Conservation (phyloP, 2,888 invertebrate genomes). For the Tetragonisca angustula region DNA sequence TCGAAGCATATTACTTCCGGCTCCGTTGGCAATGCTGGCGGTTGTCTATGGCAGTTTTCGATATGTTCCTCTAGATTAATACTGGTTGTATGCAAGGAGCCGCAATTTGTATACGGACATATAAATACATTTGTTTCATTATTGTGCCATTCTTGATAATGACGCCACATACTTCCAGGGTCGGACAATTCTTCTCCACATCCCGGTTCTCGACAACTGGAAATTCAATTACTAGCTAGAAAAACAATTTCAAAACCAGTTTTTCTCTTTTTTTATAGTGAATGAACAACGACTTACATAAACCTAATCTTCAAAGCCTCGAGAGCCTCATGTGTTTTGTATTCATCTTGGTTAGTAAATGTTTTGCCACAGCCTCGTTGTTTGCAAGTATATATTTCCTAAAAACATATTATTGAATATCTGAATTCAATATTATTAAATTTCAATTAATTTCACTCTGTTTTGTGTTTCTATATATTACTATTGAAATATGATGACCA, state of each 20-base stretch:
- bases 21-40: slow-evolving; percentile 79
- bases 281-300: slow-evolving; percentile 73
- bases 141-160: slow-evolving; percentile 83
- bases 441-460: no score
- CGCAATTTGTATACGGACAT: slow-evolving; percentile 82
- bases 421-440: no score
- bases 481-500: no score
- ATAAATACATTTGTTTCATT: slow-evolving; percentile 80
- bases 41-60: slow-evolving; percentile 80
- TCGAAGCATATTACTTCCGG: slow-evolving; percentile 81
- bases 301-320: slow-evolving; percentile 82
- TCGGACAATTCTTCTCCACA: slow-evolving; percentile 82
- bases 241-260: not conserved
- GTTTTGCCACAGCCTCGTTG: slow-evolving; percentile 82
- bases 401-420: slow-evolving; percentile 13
- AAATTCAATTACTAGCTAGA: not conserved
- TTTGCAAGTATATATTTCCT: slow-evolving; percentile 82
- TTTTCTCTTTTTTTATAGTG: not conserved
- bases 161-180: slow-evolving; percentile 83
- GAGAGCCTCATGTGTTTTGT: slow-evolving; percentile 80
- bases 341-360: slow-evolving; percentile 82
- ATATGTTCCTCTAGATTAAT: slow-evolving; percentile 82
- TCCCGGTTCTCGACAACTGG: slow-evolving; percentile 82
- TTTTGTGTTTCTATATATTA: no score
- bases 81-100: slow-evolving; percentile 78